Evolutionary conservation across 2,797 vertebrate genomes (phyloP).

Genomic region (Darevskia mixta): DNA sequence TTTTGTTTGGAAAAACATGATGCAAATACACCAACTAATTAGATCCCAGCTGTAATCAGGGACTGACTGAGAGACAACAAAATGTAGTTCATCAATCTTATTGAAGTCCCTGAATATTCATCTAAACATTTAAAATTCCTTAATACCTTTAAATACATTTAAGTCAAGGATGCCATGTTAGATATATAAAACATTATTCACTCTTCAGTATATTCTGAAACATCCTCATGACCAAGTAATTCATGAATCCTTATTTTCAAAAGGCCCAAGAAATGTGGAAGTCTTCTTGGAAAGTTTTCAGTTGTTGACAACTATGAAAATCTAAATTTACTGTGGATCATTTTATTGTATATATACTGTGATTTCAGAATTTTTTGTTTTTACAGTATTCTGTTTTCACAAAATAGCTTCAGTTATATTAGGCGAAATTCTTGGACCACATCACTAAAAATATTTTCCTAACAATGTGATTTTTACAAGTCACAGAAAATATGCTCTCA

Average conservation of each 20-base stretch:
- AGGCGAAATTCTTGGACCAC: slow-evolving; percentile 33
- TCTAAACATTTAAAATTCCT: not conserved
- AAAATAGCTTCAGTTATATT: slow-evolving; percentile 14
- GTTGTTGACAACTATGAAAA: slow-evolving; percentile 15
- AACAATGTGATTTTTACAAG: slow-evolving; percentile 36
- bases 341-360: not conserved
- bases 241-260: not conserved
- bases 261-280: not conserved
- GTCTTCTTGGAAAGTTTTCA: not conserved
- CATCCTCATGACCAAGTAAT: not conserved
- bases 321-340: slow-evolving; percentile 5
- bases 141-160: not conserved
- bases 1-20: not conserved
- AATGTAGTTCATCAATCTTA: not conserved
- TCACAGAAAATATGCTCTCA: slow-evolving; percentile 30
- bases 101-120: not conserved
- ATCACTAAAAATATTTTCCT: slow-evolving; percentile 34
- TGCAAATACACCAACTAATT: not conserved
- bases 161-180: not conserved
- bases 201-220: not conserved
- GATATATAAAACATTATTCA: not conserved
- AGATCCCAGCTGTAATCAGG: not conserved
- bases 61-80: not conserved
- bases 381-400: slow-evolving; percentile 17
- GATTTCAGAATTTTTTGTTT: slow-evolving; percentile 5